Percentiles rank a stretch among this genome's conserved stretches.
Conservation (phyloP, 2,888 invertebrate species). For the Nomada lathburiana region DNA sequence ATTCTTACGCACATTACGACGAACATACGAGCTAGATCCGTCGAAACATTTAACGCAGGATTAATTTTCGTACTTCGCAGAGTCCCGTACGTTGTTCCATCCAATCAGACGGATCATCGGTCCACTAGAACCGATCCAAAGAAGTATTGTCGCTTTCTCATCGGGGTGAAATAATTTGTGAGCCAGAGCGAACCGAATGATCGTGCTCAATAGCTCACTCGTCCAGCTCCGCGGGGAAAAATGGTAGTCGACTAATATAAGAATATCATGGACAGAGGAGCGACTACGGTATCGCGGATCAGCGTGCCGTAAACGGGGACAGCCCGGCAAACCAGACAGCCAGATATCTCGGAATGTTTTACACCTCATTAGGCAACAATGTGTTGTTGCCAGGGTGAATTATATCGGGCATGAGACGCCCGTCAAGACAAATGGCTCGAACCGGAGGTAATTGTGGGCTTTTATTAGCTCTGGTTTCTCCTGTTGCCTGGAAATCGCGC, state of each 20-base stretch:
- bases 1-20: not conserved
- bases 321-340: conserved; percentile 73
- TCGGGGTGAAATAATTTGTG: conserved; percentile 26
- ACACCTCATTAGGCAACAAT: conserved; percentile 84
- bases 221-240: not conserved
- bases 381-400: conserved; percentile 84
- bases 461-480: conserved; percentile 84
- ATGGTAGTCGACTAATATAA: conserved; percentile 26
- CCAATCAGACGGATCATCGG: conserved; percentile 17
- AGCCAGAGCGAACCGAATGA: not conserved
- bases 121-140: conserved; percentile 8
- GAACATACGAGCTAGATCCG: too few species aligned
- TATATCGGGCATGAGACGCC: conserved; percentile 84
- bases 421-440: conserved; percentile 84
- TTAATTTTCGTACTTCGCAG: conserved; percentile 7
- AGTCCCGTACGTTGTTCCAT: not conserved
- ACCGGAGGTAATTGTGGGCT: conserved; percentile 85
- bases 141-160: conserved; percentile 8
- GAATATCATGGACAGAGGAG: conserved; percentile 35
- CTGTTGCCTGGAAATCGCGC: conserved; percentile 72
- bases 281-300: conserved; percentile 56
- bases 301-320: conserved; percentile 53
- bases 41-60: not conserved
- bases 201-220: not conserved
- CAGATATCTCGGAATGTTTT: conserved; percentile 83